Percentiles rank a stretch among this genome's conserved stretches.
Conservation (phyloP, 2,113 vertebrate genomes). For the Phyllopteryx taeniolatus region DNA sequence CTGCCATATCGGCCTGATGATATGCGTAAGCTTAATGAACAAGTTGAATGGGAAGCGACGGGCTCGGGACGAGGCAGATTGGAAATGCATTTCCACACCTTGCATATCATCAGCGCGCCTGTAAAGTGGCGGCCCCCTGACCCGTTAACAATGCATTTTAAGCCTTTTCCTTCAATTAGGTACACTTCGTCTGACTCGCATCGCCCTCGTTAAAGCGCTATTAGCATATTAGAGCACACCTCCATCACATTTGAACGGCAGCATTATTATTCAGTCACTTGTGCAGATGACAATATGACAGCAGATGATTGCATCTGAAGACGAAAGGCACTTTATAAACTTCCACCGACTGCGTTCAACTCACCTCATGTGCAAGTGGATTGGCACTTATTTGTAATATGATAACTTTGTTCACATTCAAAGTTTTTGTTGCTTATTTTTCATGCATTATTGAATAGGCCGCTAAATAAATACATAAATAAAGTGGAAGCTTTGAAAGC, state of each 20-base stretch:
- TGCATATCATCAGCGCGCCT: slow-evolving; percentile 65
- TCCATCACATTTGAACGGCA: slow-evolving; percentile 20
- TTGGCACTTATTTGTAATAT: neutral
- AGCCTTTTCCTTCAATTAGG: slow-evolving; percentile 72
- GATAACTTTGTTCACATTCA: neutral
- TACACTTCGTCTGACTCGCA: slow-evolving; percentile 59
- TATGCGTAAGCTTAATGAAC: slow-evolving; percentile 74
- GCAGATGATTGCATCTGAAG: neutral
- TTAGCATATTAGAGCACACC: slow-evolving; percentile 45
- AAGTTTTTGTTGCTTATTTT: neutral
- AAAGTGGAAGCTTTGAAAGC: too few relatives aligned
- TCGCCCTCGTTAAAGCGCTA: slow-evolving; percentile 61
- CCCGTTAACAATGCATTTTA: slow-evolving; percentile 74
- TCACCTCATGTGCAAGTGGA: neutral
- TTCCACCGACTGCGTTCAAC: neutral
- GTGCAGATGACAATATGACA: slow-evolving; percentile 19
- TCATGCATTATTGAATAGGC: neutral
- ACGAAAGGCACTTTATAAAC: neutral
- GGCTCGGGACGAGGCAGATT: slow-evolving; percentile 59
- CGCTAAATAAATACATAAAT: neutral
- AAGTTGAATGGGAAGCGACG: slow-evolving; percentile 71
- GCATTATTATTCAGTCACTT: slow-evolving; percentile 16
- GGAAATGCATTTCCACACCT: slow-evolving; percentile 73
- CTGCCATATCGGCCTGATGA: slow-evolving; percentile 71
- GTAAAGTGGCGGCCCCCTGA: slow-evolving; percentile 62